Conservation (phyloP, 2,888 invertebrate genomes). For the Panzeria rudis region DNA sequence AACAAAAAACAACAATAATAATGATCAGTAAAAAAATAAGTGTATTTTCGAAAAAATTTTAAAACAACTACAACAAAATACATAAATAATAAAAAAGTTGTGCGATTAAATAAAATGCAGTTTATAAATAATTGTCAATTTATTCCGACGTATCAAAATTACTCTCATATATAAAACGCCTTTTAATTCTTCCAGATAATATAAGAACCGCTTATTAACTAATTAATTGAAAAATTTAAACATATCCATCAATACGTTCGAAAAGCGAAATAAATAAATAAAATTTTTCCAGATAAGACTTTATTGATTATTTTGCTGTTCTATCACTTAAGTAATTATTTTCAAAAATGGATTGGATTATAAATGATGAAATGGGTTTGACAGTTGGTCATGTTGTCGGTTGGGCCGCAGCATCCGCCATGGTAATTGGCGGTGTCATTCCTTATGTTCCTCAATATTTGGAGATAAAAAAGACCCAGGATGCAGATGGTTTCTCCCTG, state of each 20-base stretch:
- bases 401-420: conserved; percentile 93
- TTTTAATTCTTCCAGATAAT: conserved; percentile 52
- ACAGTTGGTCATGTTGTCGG: conserved; percentile 90
- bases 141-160: conserved; percentile 23
- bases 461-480: conserved; percentile 95
- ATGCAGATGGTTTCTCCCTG: conserved; percentile 98
- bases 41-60: neutral
- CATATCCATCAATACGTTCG: conserved; percentile 9
- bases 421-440: conserved; percentile 97
- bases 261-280: conserved; percentile 1
- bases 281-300: neutral
- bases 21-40: conserved; percentile 3
- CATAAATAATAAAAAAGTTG: neutral
- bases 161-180: conserved; percentile 22
- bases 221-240: conserved; percentile 5
- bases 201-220: neutral
- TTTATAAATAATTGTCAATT: conserved; percentile 44
- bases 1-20: conserved; percentile 26
- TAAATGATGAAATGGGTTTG: conserved; percentile 89
- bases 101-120: conserved; percentile 5
- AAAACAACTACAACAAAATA: conserved; percentile 21
- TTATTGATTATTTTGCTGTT: conserved; percentile 8
- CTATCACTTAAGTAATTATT: neutral
- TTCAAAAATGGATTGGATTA: conserved; percentile 89
- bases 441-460: conserved; percentile 98